Percentiles rank a stretch among this genome's conserved stretches.
Conservation (phyloP, 37 sponge, comb jelly and placozoan genomes). For the Geodia barretti region DNA sequence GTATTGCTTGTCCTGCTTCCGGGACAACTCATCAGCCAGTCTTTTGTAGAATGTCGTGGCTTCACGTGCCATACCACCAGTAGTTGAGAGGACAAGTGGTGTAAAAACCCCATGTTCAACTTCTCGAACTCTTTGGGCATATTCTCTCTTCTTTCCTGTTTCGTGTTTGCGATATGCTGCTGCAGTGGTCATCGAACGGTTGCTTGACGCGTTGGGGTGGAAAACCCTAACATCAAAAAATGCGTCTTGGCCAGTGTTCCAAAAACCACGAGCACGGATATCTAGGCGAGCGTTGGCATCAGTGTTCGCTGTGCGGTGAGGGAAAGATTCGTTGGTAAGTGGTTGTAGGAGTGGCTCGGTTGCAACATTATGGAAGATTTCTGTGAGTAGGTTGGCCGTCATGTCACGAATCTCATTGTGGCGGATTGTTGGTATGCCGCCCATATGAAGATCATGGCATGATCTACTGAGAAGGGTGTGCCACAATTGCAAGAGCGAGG, state of each 20-base stretch:
- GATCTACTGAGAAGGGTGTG: constrained; percentile 1
- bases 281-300: constrained; percentile 8
- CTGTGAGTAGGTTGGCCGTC: neutral
- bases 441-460: constrained; percentile 1
- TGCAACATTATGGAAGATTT: constrained; percentile 10
- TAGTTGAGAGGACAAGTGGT: constrained; percentile 39
- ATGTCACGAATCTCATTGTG: constrained; percentile 19
- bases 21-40: constrained; percentile 16
- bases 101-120: constrained; percentile 39
- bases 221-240: constrained; percentile 51
- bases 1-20: constrained; percentile 14
- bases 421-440: constrained; percentile 15
- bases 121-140: constrained; percentile 16
- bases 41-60: constrained; percentile 32
- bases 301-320: neutral
- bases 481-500: neutral
- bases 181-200: neutral
- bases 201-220: constrained; percentile 16
- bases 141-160: constrained; percentile 1
- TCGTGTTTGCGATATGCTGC: constrained; percentile 7
- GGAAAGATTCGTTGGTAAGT: neutral
- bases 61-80: constrained; percentile 28
- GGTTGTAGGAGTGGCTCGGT: constrained; percentile 16
- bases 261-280: constrained; percentile 25
- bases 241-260: constrained; percentile 20